Evolutionary conservation across 1,140 invertebrate genomes (phyloP), one percentile per base, ranked within the genome.

Genomic region (Achroia grisella): DNA sequence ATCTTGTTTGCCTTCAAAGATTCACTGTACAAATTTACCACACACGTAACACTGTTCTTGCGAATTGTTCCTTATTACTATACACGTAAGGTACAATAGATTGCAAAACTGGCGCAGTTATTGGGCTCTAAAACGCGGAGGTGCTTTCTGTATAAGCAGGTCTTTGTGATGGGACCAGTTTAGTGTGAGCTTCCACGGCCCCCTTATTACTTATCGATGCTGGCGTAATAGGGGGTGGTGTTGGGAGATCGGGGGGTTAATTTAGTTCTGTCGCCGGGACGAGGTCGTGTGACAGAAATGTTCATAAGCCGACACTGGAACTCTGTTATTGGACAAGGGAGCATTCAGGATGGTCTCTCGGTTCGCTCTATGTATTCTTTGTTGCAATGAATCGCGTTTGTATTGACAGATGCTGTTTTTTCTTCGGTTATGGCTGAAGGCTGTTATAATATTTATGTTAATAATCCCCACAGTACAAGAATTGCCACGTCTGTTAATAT

Each of bases 1-100:
- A 72, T 60, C 77, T 63, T 57, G 77, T 68, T 81, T 58, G 71
- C 77, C 74, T 78, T 81, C 77, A 67, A 72, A 52, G 39, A 59
- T 49, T 44, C 52, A 60, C 60, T 58, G 34, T 52, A 44, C 39
- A 34, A 48, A 54, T 35, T 58, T 39, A 60, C 48, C 52, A 50
- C 10, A 23, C 30, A 14, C 23, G 17, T 5, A 41, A 28, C 30
- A n/a, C 10, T n/a, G 39, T 15, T 45, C 53, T 39, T 52, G 54
- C 42, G 74, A 71, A 63, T 62, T 42, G 39, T 28, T 13, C 55
- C 51, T 60, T 69, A 68, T 57, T 44, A 4, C 34, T 1, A 12
- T 10, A 30, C 5, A 10, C n/a, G 33, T 59, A 72, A 44, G 56
- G 59, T 59, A 47, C 55, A 42, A 37, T 49, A 44, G 44, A 52